These are phyloP conservation scores for Tachysurus vachellii DNA, from an alignment of 2,113 vertebrate species.

Conservation along the genomic window DNA sequence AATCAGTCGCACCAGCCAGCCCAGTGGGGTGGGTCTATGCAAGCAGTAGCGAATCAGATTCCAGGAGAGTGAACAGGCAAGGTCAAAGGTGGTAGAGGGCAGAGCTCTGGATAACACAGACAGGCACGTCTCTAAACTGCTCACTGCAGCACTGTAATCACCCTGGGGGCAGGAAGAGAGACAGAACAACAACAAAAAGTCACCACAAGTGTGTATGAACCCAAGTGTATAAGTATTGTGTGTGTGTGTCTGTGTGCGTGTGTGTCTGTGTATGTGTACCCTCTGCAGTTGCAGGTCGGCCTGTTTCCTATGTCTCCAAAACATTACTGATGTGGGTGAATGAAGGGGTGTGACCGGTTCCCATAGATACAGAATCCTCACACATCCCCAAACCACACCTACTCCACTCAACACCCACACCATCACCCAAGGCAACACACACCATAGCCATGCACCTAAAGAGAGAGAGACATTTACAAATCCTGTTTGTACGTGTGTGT, in stretches of 20 bases:
- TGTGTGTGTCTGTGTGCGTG: neutral
- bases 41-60: constrained; percentile 92
- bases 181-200: neutral
- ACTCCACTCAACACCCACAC: constrained; percentile 92
- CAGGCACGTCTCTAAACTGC: constrained; percentile 89
- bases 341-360: constrained; percentile 92
- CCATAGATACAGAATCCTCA: constrained; percentile 90
- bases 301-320: constrained; percentile 97
- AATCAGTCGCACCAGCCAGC: constrained; percentile 90
- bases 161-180: constrained; percentile 71
- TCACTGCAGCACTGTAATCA: constrained; percentile 82
- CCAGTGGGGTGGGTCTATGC: constrained; percentile 86
- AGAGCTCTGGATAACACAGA: constrained; percentile 84
- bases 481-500: neutral
- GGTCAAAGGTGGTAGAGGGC: constrained; percentile 84
- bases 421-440: constrained; percentile 91
- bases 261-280: constrained; percentile 66
- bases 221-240: neutral
- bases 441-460: constrained; percentile 84
- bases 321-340: constrained; percentile 87
- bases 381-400: constrained; percentile 90
- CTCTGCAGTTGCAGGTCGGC: constrained; percentile 89
- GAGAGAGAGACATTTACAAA: neutral
- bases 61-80: constrained; percentile 93
- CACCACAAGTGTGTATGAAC: neutral